phyloP scores from a whole-genome alignment of 2,113 vertebrate species.

The Numenius arquata region DNA sequence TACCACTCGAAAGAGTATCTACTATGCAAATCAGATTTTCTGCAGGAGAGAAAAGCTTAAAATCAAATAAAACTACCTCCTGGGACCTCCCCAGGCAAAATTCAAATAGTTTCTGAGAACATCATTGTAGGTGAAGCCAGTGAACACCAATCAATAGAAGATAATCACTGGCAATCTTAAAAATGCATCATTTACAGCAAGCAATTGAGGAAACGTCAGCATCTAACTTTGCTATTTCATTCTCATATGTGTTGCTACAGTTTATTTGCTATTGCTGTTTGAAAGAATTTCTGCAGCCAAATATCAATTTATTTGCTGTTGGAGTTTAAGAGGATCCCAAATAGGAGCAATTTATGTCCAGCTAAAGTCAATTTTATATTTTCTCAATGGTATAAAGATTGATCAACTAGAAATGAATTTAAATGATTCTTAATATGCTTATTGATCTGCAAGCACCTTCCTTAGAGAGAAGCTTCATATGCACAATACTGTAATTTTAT shows the following conservation, averaged over 20 bases:
- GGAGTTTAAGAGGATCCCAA: not conserved
- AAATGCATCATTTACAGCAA: not conserved
- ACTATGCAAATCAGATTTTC: not conserved
- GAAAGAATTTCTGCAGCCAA: not conserved
- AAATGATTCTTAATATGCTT: not conserved
- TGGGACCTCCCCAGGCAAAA: not conserved
- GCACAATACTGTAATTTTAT: not conserved
- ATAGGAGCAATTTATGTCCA: not conserved
- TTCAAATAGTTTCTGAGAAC: not conserved
- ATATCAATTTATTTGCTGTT: not conserved
- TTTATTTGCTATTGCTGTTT: not conserved
- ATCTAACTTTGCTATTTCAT: not conserved
- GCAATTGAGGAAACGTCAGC: not conserved
- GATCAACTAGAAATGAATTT: not conserved
- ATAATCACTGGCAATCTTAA: not conserved
- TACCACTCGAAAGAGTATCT: not conserved
- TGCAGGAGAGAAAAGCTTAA: not conserved
- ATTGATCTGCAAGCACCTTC: not conserved
- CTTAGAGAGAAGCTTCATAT: not conserved
- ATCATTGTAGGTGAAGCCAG: not conserved
- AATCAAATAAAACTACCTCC: not conserved
- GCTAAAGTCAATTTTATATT: not conserved
- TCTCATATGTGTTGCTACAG: not conserved
- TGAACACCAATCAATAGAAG: not conserved
- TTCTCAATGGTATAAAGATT: not conserved